Base-by-base conservation (phyloP, 2,113 vertebrate genomes). In the Fregetta grallaria region DNA sequence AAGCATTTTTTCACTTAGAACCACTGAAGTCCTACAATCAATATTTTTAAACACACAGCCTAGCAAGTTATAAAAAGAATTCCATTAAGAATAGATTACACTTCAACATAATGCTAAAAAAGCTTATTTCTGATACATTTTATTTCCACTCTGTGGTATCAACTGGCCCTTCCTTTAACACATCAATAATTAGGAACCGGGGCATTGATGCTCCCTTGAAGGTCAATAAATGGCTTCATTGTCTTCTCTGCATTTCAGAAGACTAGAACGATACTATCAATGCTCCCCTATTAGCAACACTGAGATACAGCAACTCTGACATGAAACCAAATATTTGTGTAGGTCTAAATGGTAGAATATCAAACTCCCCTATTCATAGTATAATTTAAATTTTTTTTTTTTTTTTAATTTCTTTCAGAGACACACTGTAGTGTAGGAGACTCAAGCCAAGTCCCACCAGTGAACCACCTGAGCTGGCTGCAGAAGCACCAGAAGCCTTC, bases 41-140 rank as follows among this genome's bases (percentile, higher is more conserved):
- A 96, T 95, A 85, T 26, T 82, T 96, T 73, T 53, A 94, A 96
- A 94, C 75, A 50, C 77, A 73, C 14, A 85, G 40, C 18, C 56
- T 49, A 91, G 61, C 65, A 96, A 93, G 36, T 70, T 95, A 91
- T 90, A 96, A 93, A 94, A 94, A 94, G 8, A 96, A 70, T 75
- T 73, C 83, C 91, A 93, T 95, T 96, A 95, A 79, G 70, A 85
- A 87, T 9, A 82, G 56, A 94, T 70, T 85, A 78, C 1, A 0
- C 80, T 89, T 84, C 76, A 89, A 74, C 13, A 65, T 42, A 82
- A 85, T 49, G 58, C 30, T 90, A 82, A 96, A 97, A 93, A 59
- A 3, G 53, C 56, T 87, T 73, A 90, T 76, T 97, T 96, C 36
- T 10, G 1, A 8, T 50, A 65, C 5, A 17, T 63, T 91, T 95